Base-by-base conservation (phyloP, 2,888 invertebrate genomes). In the Neuroscelio doddi region DNA sequence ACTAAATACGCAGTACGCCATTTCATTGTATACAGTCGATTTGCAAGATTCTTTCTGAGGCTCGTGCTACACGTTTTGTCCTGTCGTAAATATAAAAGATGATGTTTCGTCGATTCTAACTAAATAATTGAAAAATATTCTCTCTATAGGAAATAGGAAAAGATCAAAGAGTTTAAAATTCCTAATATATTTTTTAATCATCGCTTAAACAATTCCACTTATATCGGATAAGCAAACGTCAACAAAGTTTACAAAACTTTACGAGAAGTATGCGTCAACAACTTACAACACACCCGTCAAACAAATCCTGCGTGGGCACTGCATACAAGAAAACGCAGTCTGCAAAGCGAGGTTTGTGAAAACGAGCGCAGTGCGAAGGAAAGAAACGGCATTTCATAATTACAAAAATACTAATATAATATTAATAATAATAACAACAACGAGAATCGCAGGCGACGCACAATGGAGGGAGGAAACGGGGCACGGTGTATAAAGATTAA, bases 311-410 rank as follows among this genome's bases (percentile, higher is more conserved):
- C 30, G 16, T 16, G 38, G 5, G 9, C 16, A 41, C 59, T 52
- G 65, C 49, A 52, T 61, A 65, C 61, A 57, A 61, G 41, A 55
- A 61, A 57, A 65, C 38, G 34, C 44, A 44, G 59, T 27, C 58
- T 55, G 58, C 55, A 51, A 17, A 38, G 65, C 61, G 65, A 65
- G 65, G 59, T 59, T 52, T 59, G 50, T 46, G 41, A 32, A 65
- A 65, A 51, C 59, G 59, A 65, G 51, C 55, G 52, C 56, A 49
- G 49, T 49, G 44, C 47, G 61, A 46, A 65, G 51, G 51, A 65
- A 65, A 59, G 59, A 61, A 52, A 57, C 53, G 39, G 57, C 57
- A 44, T 52, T 39, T 55, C 29, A 12, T 41, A 55, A 59, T 56
- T 56, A 65, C 46, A 52, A 64, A 52, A 59, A 47, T 51, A 41